phyloP scores from a whole-genome alignment of 2,113 vertebrate genomes.

The Tapirus terrestris region DNA sequence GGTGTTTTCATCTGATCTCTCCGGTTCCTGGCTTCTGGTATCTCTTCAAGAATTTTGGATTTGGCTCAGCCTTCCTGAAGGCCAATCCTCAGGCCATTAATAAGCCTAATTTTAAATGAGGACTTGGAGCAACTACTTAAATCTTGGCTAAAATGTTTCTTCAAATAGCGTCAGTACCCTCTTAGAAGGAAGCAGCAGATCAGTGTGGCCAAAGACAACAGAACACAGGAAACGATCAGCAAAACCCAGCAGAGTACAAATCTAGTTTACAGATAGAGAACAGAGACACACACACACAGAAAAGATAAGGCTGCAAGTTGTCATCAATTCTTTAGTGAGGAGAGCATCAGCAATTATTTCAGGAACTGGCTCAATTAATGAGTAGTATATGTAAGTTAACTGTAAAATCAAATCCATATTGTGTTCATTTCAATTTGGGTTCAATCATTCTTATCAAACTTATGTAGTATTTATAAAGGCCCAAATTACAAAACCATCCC shows the following conservation, averaged over 20 bases:
- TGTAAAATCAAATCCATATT: background rate
- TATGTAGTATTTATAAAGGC: background rate
- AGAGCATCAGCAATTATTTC: constrained; percentile 17
- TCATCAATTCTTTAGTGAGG: background rate
- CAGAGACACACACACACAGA: background rate
- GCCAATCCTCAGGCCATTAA: background rate
- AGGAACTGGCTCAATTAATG: background rate
- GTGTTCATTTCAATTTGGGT: background rate
- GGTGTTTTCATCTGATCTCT: background rate
- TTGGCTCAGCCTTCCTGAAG: constrained; percentile 19
- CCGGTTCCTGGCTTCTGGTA: background rate
- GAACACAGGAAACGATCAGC: background rate
- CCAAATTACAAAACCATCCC: background rate
- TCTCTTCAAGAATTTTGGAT: constrained; percentile 29
- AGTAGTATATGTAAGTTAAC: background rate
- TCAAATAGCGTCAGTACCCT: background rate
- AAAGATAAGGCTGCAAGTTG: background rate
- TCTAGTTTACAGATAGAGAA: background rate
- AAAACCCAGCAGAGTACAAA: background rate
- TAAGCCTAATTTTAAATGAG: constrained; percentile 50
- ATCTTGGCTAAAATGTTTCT: constrained; percentile 22
- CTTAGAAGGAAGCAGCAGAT: background rate
- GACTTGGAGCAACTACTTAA: constrained; percentile 22
- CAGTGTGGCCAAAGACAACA: background rate
- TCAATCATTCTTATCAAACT: constrained; percentile 33